Conservation (phyloP, 1,140 invertebrate species). For the Latrodectus geometricus region DNA sequence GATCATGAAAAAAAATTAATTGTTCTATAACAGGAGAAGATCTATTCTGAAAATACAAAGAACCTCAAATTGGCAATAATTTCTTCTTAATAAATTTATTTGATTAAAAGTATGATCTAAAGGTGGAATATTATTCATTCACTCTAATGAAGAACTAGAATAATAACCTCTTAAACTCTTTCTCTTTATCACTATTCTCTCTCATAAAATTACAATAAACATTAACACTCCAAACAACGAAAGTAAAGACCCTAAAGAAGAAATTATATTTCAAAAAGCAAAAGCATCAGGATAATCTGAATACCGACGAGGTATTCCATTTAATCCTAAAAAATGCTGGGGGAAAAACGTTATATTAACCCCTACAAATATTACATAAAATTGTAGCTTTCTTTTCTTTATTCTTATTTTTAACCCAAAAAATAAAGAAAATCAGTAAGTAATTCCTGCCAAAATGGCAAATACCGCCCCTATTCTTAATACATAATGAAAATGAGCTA, state of each 20-base stretch:
- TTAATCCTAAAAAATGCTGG: constrained; percentile 78
- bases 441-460: constrained; percentile 78
- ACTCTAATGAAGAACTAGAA: constrained; percentile 74
- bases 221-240: constrained; percentile 72
- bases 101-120: constrained; percentile 73
- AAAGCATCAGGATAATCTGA: constrained; percentile 79
- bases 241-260: constrained; percentile 75
- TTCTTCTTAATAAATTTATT: constrained; percentile 72
- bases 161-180: constrained; percentile 69
- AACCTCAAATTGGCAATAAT: constrained; percentile 70
- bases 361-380: constrained; percentile 76
- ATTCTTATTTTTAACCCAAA: constrained; percentile 76
- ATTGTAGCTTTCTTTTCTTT: constrained; percentile 67
- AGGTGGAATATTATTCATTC: constrained; percentile 72
- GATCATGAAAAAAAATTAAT: constrained; percentile 75
- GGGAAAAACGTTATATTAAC: constrained; percentile 83
- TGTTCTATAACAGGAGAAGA: constrained; percentile 74
- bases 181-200: constrained; percentile 69
- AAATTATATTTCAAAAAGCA: constrained; percentile 76
- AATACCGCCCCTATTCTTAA: too few relatives aligned
- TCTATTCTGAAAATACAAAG: constrained; percentile 73
- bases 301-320: constrained; percentile 79
- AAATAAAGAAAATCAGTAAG: constrained; percentile 77
- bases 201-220: constrained; percentile 73
- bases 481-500: constrained; percentile 80